Percentiles rank a stretch among this genome's conserved stretches.
Conservation (phyloP, 2,797 vertebrate genomes). For the Anabas testudineus region DNA sequence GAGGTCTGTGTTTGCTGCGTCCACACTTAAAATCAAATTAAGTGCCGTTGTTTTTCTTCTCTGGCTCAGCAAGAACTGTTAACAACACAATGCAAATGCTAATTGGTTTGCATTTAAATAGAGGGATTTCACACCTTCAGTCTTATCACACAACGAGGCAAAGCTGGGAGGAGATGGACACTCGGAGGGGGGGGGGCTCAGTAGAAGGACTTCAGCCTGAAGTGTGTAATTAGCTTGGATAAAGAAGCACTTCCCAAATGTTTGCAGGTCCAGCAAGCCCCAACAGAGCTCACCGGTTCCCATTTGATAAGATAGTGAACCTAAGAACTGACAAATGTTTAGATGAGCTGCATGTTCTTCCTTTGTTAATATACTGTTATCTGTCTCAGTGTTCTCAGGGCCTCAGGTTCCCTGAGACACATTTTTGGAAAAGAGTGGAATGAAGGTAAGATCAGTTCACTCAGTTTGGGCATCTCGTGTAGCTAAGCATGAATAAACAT, state of each 20-base stretch:
- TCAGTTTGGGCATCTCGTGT: not conserved
- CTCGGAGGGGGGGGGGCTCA: constrained; percentile 1
- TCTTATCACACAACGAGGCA: constrained; percentile 40
- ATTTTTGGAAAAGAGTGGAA: constrained; percentile 1
- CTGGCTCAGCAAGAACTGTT: constrained; percentile 42
- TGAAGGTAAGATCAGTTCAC: not conserved
- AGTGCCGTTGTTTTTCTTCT: constrained; percentile 44
- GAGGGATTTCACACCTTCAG: constrained; percentile 59
- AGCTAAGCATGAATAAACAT: not conserved
- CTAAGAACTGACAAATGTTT: constrained; percentile 20
- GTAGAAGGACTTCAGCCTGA: constrained; percentile 58
- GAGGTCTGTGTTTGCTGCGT: constrained; percentile 44
- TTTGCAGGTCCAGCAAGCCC: constrained; percentile 31
- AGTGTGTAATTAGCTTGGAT: constrained; percentile 55
- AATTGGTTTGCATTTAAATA: constrained; percentile 67
- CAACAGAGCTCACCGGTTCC: constrained; percentile 25
- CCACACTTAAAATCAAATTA: constrained; percentile 68
- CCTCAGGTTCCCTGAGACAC: constrained; percentile 1
- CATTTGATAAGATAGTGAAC: constrained; percentile 38
- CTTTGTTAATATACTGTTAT: not conserved
- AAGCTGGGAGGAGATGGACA: constrained; percentile 60
- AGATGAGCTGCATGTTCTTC: constrained; percentile 5
- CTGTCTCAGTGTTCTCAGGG: not conserved
- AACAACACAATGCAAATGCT: constrained; percentile 75
- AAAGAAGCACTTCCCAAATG: constrained; percentile 36